Evolutionary conservation across 23 tunicate species (phyloP).

Genomic region (Styela clava): DNA sequence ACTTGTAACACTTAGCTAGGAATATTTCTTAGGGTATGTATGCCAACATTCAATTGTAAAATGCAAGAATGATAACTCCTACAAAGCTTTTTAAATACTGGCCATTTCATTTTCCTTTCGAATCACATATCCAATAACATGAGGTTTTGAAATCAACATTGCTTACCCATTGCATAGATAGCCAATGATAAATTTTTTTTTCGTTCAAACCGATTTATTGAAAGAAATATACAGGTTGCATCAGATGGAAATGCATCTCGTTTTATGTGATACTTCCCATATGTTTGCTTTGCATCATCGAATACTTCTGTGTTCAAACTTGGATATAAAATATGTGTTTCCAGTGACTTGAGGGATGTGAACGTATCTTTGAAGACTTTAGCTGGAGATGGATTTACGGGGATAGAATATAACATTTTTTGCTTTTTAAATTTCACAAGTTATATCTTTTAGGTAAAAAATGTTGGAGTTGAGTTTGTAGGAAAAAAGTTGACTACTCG

Average conservation of each 20-base stretch:
- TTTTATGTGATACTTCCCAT: background rate
- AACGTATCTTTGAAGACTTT: slow-evolving; percentile 60
- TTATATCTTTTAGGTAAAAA: no score
- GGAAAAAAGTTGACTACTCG: no score
- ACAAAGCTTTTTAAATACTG: no score
- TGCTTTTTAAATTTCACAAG: no score
- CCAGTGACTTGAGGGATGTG: slow-evolving; percentile 37
- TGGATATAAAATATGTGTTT: slow-evolving; percentile 79
- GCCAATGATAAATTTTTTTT: slow-evolving; percentile 85
- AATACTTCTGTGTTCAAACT: slow-evolving; percentile 60
- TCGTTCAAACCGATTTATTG: slow-evolving; percentile 93
- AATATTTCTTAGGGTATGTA: no score
- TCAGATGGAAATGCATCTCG: slow-evolving; percentile 18
- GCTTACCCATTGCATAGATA: slow-evolving; percentile 64
- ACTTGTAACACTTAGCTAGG: no score
- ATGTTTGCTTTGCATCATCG: slow-evolving; percentile 32
- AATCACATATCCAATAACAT: background rate
- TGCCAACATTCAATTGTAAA: no score
- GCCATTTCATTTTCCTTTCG: background rate
- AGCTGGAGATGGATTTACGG: slow-evolving; percentile 14
- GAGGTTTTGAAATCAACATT: background rate
- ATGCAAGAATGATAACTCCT: no score
- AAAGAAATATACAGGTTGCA: slow-evolving; percentile 39
- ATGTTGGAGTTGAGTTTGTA: no score
- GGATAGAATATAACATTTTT: background rate